A percentile compares a stretch with the other conserved stretches of the same genome.
Conservation (phyloP, 2,797 vertebrate species). For the Sebastes oblongus region DNA sequence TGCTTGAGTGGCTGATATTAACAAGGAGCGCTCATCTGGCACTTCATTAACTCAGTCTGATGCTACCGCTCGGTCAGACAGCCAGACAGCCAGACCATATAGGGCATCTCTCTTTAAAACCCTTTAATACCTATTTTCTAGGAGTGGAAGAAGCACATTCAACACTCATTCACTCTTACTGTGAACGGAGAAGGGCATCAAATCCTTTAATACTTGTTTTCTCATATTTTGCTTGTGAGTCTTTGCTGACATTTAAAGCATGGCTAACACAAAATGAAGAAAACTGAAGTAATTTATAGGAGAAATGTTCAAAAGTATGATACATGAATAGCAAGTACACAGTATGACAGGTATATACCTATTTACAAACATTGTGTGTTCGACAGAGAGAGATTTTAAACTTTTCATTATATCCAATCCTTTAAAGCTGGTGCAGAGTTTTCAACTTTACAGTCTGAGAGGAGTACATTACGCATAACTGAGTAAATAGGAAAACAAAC, state of each 20-base stretch:
- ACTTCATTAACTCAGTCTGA: slow-evolving; percentile 73
- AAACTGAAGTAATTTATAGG: not conserved
- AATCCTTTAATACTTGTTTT: not conserved
- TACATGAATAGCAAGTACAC: not conserved
- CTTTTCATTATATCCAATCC: not conserved
- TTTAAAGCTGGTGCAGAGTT: not conserved
- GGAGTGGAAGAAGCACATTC: not conserved
- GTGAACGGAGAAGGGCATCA: not conserved
- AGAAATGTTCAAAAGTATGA: not conserved
- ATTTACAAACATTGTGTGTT: not conserved
- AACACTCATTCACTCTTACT: not conserved
- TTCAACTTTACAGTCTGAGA: not conserved
- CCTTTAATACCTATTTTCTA: slow-evolving; percentile 15
- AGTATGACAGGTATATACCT: not conserved
- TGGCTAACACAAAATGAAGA: not conserved
- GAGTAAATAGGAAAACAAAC: not conserved
- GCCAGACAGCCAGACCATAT: slow-evolving; percentile 59
- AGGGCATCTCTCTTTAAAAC: slow-evolving; percentile 56
- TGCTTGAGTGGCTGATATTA: slow-evolving; percentile 82
- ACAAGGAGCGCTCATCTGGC: slow-evolving; percentile 75
- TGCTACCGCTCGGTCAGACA: slow-evolving; percentile 50
- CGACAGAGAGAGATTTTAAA: not conserved
- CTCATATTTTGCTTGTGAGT: not conserved
- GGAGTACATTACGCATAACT: not conserved
- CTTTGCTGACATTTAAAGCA: not conserved